Evolutionary conservation across 2,888 invertebrate species (phyloP), one percentile per base, ranked within the genome.

Genomic region (Mythimna albipuncta): DNA sequence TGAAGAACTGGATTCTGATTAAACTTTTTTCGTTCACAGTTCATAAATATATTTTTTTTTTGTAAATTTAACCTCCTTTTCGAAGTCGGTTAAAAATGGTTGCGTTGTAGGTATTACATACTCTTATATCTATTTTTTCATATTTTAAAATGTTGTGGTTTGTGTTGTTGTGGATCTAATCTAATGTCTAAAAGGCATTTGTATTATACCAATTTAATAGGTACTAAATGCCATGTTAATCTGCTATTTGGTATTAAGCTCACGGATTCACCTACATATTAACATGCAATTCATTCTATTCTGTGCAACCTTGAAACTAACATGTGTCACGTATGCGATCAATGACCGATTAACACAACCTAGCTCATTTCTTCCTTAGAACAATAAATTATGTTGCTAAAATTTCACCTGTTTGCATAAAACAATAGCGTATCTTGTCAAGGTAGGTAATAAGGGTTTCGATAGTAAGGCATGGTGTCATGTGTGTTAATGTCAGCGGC

Each of bases 301-400:
- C 47, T 16, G 16, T 19, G 4, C 16, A 77, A 69, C 70, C 57
- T 77, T 69, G 79, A 11, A 59, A 78, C 32, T 61, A 35, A 41
- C 67, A 88, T 88, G 83, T 87, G 88, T 89, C 89, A 90, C 89
- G 87, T 52, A 76, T 87, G 81, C 88, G 88, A 89, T 89, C 87
- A 85, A 83, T 84, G 87, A 89, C 89, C 82, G 58, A 65, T 62
- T 21, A 54, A 64, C 41, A 57, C 26, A 54, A 41, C 21, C 32
- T 55, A 54, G 44, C 16, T 62, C 11, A 13, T 58, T 58, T 59
- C 16, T 52, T 21, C 19, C 2, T 21, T 61, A 47, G 47, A 21
- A 32, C 32, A 61, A 35, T 78, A 61, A 78, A 57, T 32, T 35
- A 47, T 57, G 38, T 41, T 66, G n/a, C 26, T 52, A 47, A n/a